phyloP scores from a whole-genome alignment of 1,140 invertebrate species.

The Cherax destructor region DNA sequence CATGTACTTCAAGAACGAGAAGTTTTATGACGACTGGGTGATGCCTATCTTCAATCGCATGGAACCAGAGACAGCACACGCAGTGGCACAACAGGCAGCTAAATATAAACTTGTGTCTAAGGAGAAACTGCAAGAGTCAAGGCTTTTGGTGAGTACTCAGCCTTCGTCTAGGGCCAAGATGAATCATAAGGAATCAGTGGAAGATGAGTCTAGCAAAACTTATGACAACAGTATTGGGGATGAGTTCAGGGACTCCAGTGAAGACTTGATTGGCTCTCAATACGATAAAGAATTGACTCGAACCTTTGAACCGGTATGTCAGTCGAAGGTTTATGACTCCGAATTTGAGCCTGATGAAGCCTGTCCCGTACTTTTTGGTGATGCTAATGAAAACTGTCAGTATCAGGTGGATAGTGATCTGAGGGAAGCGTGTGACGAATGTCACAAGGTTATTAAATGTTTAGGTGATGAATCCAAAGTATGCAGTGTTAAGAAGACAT shows the following conservation, averaged over 20 bases:
- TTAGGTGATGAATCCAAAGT: background rate
- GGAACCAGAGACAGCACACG: slow-evolving; percentile 57
- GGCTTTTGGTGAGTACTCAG: slow-evolving; percentile 60
- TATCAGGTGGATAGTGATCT: background rate
- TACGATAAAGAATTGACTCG: background rate
- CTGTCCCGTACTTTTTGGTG: slow-evolving; percentile 35
- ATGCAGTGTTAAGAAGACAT: background rate
- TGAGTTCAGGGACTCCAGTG: slow-evolving; percentile 31
- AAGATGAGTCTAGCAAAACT: slow-evolving; percentile 11
- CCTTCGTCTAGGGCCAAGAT: slow-evolving; percentile 10
- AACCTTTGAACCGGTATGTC: background rate
- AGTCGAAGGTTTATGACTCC: slow-evolving; percentile 31
- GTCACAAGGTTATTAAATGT: slow-evolving; percentile 14
- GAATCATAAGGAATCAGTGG: slow-evolving; percentile 1
- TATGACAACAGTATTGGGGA: slow-evolving; percentile 10
- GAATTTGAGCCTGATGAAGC: slow-evolving; percentile 54
- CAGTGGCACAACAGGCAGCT: slow-evolving; percentile 50
- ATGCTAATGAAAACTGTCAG: slow-evolving; percentile 1
- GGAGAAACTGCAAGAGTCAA: slow-evolving; percentile 53
- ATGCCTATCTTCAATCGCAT: slow-evolving; percentile 57
- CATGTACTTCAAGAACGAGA: slow-evolving; percentile 65
- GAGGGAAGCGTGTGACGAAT: slow-evolving; percentile 13
- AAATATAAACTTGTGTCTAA: slow-evolving; percentile 61
- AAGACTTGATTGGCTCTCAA: slow-evolving; percentile 38
- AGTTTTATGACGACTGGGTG: slow-evolving; percentile 66